phyloP scores from a whole-genome alignment of 2,113 vertebrate genomes.

The Cinclus cinclus region DNA sequence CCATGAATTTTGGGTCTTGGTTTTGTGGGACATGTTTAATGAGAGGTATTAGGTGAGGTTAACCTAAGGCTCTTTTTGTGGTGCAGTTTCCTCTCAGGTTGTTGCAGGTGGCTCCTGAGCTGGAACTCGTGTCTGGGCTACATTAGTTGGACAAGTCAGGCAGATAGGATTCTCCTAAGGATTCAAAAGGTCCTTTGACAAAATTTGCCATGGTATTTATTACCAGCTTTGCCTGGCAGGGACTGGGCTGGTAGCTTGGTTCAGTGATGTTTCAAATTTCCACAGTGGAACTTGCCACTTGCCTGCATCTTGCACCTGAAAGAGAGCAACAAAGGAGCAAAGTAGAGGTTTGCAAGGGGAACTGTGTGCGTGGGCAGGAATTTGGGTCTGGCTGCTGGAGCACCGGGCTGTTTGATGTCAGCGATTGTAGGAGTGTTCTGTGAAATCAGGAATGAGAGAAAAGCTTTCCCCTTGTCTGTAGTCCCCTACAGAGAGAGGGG shows the following conservation, averaged over 20 bases:
- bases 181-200: background rate
- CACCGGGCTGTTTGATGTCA: background rate
- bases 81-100: background rate
- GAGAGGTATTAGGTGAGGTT: background rate
- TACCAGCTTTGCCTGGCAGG: background rate
- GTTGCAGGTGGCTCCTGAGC: background rate
- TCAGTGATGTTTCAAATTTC: background rate
- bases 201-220: background rate
- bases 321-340: background rate
- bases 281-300: background rate
- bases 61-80: background rate
- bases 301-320: background rate
- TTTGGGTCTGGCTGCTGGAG: background rate
- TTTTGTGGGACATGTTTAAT: background rate
- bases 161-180: background rate
- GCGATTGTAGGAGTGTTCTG: accelerated
- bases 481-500: background rate
- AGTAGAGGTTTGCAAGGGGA: background rate
- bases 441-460: background rate
- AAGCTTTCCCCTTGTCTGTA: background rate
- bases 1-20: background rate
- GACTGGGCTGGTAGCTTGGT: background rate
- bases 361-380: background rate
- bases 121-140: background rate
- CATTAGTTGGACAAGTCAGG: background rate